These are phyloP conservation scores for Sparus aurata DNA, from an alignment of 2,797 vertebrate genomes.

Conservation along the genomic window DNA sequence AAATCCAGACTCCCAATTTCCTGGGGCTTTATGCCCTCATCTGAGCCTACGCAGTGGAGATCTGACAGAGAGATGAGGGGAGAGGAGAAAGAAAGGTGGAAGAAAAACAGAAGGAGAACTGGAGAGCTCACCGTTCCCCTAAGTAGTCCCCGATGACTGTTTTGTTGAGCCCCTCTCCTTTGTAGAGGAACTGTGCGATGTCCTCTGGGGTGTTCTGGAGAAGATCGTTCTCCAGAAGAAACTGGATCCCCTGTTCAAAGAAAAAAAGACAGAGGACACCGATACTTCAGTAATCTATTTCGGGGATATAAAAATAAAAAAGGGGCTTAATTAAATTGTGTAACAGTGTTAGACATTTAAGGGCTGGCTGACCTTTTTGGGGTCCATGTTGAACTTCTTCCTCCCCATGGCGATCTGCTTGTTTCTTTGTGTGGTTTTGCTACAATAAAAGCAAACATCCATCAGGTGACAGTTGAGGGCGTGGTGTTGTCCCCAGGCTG, in stretches of 20 bases:
- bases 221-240: conserved; percentile 93
- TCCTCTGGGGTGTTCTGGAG: conserved; percentile 92
- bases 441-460: conserved; percentile 66
- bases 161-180: conserved; percentile 95
- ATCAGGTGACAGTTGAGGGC: conserved; percentile 32
- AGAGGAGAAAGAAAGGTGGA: conserved; percentile 34
- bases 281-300: neutral
- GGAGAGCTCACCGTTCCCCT: conserved; percentile 84
- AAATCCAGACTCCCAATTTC: conserved; percentile 78
- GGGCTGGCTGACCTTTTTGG: conserved; percentile 88
- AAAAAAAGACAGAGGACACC: conserved; percentile 7
- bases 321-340: no score
- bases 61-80: conserved; percentile 34
- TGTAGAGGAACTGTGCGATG: conserved; percentile 94
- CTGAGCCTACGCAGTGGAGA: conserved; percentile 42
- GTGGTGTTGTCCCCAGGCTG: conserved; percentile 20
- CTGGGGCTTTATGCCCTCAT: conserved; percentile 63
- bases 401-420: conserved; percentile 95
- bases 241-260: conserved; percentile 90
- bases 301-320: no score
- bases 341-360: neutral
- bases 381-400: conserved; percentile 97
- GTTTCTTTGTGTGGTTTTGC: conserved; percentile 94
- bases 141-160: conserved; percentile 95
- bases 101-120: conserved; percentile 45